phyloP scores from a whole-genome alignment of 2,797 vertebrate species.

The Clarias fuscus region DNA sequence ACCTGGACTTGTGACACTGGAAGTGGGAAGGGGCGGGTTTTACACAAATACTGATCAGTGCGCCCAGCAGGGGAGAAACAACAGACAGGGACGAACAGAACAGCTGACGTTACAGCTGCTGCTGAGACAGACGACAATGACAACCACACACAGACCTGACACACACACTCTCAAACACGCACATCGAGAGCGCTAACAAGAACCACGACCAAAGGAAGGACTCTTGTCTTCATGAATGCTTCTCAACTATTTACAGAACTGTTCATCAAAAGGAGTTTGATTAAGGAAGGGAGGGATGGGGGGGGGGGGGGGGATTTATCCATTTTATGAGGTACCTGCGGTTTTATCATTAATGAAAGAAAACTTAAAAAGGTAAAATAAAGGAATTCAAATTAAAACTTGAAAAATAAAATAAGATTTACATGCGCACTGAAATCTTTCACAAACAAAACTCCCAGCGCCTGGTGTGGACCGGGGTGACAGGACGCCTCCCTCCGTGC shows the following conservation, averaged over 20 bases:
- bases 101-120: conserved; percentile 54
- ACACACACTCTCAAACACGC: not conserved
- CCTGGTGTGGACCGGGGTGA: conserved; percentile 54
- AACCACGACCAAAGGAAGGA: not conserved
- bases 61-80: not conserved
- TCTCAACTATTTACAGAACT: conserved; percentile 41
- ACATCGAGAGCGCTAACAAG: not conserved
- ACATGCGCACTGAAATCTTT: conserved; percentile 70
- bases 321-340: conserved; percentile 27
- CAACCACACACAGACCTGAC: not conserved
- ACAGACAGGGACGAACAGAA: conserved; percentile 18
- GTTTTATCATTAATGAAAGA: conserved; percentile 39
- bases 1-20: conserved; percentile 57
- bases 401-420: conserved; percentile 61
- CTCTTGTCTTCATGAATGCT: not conserved
- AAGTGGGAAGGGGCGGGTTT: conserved; percentile 45
- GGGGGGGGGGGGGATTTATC: conserved; percentile 1
- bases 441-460: conserved; percentile 62
- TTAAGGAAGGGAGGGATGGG: not conserved
- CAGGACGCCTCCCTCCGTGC: not conserved
- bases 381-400: conserved; percentile 48
- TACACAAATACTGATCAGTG: not conserved
- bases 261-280: not conserved
- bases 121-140: conserved; percentile 54
- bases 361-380: conserved; percentile 43